Base-by-base conservation (phyloP, 2,113 vertebrate species). In the Ariopsis seemanni region DNA sequence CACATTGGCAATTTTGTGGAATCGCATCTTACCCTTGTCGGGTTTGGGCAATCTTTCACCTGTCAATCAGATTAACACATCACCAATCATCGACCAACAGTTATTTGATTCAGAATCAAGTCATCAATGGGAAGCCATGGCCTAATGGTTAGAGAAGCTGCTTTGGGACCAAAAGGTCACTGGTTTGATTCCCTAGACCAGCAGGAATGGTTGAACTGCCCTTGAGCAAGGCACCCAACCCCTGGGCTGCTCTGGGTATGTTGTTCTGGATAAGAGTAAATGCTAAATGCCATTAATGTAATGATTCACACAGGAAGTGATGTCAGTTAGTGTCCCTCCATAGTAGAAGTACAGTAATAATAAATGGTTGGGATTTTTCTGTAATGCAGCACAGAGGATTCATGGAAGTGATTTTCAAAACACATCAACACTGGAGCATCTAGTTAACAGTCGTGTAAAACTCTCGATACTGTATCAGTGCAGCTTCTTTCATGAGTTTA, bases 1-100 rank as follows among this genome's bases (percentile, higher is more conserved):
- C 89, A 98, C 97, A 42, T 97, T 98, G 93, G 97, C 97, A 0
- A 98, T 98, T 93, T 97, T 97, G 93, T 98, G 97, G 94, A 98
- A 98, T 91, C 97, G 97, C 97, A 98, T 98, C 94, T 97, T 98
- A 91, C 97, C 97, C 91, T 98, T 98, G 93, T 98, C 97, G 0
- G 97, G 97, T 91, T 97, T 97, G 89, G 97, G 97, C 91, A 97
- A 94, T 88, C 97, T 95, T 93, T 98, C 97, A 10, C 97, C 97
- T 97, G 89, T 20, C 60, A 81, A 75, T 48, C 57, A 86, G 75
- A 78, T 25, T 77, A 80, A 34, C 5, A 74, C 9, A 48, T 82
- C 15, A 81, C 6, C 0, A 48, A 79, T 4, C 55, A 34, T 15
- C 50, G n/a, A 25, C 1, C 34, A 30, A 52, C 50, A 75, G 34